Conservation (phyloP, 1,140 invertebrate species). For the Mercenaria mercenaria region DNA sequence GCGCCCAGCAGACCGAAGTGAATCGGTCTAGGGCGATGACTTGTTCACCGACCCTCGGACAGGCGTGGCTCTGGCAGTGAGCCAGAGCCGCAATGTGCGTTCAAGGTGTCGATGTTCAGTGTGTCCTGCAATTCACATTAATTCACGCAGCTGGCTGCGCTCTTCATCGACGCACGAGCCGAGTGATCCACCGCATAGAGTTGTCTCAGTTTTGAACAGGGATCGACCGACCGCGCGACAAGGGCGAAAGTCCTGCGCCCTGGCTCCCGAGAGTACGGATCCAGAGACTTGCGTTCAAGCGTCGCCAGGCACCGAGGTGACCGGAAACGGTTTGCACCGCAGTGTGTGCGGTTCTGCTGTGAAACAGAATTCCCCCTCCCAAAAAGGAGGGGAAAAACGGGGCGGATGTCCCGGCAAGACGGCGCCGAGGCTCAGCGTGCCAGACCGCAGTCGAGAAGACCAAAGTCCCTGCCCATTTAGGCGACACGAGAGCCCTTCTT, state of each 20-base stretch:
- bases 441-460: too few relatives aligned
- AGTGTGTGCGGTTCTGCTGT: background rate
- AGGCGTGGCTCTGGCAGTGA: slow-evolving; percentile 82
- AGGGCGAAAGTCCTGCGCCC: background rate
- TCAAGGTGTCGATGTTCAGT: slow-evolving; percentile 92
- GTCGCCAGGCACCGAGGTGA: too few relatives aligned
- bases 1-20: slow-evolving; percentile 87
- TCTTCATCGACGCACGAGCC: slow-evolving; percentile 93
- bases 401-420: too few relatives aligned
- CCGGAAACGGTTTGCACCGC: background rate
- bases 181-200: slow-evolving; percentile 89
- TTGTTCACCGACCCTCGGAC: slow-evolving; percentile 41
- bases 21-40: slow-evolving; percentile 88
- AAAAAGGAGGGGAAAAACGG: too few relatives aligned
- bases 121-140: slow-evolving; percentile 93
- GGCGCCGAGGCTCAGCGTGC: too few relatives aligned
- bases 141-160: too few relatives aligned
- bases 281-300: background rate
- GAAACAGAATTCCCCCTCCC: too few relatives aligned
- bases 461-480: too few relatives aligned
- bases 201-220: slow-evolving; percentile 86
- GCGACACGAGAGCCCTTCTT: too few relatives aligned
- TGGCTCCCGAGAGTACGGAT: background rate
- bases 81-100: slow-evolving; percentile 92
- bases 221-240: background rate